These are phyloP conservation scores for Callinectes sapidus DNA, from an alignment of 2,888 invertebrate species.

Conservation along the genomic window DNA sequence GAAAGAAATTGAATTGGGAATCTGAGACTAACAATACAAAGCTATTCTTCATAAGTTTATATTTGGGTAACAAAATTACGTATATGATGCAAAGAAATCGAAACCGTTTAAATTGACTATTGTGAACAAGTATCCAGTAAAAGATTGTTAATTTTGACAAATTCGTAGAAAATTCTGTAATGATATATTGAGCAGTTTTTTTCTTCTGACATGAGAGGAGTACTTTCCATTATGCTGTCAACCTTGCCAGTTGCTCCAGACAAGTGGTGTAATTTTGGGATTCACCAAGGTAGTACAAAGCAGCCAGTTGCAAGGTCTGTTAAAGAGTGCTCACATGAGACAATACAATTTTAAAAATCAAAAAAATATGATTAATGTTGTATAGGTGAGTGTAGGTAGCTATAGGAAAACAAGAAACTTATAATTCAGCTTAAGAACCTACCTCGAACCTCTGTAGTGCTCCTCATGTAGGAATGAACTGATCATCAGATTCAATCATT, in stretches of 20 bases:
- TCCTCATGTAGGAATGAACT: slow-evolving; percentile 2
- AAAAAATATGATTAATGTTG: slow-evolving; percentile 63
- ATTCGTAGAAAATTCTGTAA: slow-evolving; percentile 28
- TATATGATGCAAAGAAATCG: slow-evolving; percentile 41
- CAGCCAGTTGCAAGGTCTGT: slow-evolving; percentile 60
- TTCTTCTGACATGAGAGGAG: neutral
- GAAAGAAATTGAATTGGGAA: neutral
- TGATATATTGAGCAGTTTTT: neutral
- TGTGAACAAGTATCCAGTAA: slow-evolving; percentile 5
- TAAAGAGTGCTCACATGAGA: slow-evolving; percentile 64
- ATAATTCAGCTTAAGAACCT: slow-evolving; percentile 43
- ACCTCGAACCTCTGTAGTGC: slow-evolving; percentile 53
- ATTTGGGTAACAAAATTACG: neutral
- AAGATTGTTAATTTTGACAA: neutral
- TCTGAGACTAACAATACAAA: neutral
- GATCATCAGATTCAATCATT: neutral
- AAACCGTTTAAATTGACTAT: neutral
- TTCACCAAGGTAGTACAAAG: slow-evolving; percentile 66
- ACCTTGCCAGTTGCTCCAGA: neutral
- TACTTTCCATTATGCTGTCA: slow-evolving; percentile 24
- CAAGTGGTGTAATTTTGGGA: slow-evolving; percentile 46
- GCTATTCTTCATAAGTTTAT: neutral
- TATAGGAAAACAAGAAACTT: slow-evolving; percentile 45
- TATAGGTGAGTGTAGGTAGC: slow-evolving; percentile 62
- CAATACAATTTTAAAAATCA: slow-evolving; percentile 65